Conservation (phyloP, 2,797 vertebrate genomes). For the Acanthis flammea region DNA sequence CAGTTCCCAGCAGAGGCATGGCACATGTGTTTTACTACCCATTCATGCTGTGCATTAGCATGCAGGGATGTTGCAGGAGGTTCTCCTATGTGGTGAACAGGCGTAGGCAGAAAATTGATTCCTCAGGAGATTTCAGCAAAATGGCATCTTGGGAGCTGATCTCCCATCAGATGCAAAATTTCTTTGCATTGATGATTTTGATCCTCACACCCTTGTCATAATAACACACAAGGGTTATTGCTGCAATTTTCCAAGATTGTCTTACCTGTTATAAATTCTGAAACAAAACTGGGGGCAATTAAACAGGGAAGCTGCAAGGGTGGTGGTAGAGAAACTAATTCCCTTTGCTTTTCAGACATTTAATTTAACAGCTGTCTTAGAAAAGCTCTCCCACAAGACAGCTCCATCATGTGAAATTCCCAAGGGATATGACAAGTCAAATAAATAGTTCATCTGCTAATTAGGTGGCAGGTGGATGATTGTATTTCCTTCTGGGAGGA, state of each 20-base stretch:
- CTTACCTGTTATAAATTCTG: not conserved
- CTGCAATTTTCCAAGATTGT: not conserved
- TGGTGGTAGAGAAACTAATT: not conserved
- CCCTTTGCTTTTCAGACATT: not conserved
- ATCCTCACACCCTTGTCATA: not conserved
- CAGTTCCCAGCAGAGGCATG: not conserved
- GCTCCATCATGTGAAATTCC: not conserved
- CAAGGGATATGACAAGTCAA: not conserved
- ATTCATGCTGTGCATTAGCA: not conserved
- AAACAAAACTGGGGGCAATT: not conserved
- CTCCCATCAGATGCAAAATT: not conserved
- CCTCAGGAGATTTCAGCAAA: not conserved
- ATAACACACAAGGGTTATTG: not conserved
- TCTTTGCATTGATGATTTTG: not conserved
- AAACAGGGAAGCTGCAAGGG: not conserved
- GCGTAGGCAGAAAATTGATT: not conserved
- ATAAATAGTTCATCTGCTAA: constrained; percentile 16
- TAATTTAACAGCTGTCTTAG: not conserved
- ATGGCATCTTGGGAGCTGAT: not conserved
- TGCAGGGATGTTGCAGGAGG: not conserved
- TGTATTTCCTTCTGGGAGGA: not conserved
- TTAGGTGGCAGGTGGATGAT: not conserved
- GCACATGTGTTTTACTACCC: not conserved
- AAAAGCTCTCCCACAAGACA: not conserved
- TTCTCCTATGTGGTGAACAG: not conserved